A percentile compares a stretch with the other conserved stretches of the same genome.
phyloP scores from a whole-genome alignment of 2,113 vertebrate species.

The Phylloscopus trochiloides region DNA sequence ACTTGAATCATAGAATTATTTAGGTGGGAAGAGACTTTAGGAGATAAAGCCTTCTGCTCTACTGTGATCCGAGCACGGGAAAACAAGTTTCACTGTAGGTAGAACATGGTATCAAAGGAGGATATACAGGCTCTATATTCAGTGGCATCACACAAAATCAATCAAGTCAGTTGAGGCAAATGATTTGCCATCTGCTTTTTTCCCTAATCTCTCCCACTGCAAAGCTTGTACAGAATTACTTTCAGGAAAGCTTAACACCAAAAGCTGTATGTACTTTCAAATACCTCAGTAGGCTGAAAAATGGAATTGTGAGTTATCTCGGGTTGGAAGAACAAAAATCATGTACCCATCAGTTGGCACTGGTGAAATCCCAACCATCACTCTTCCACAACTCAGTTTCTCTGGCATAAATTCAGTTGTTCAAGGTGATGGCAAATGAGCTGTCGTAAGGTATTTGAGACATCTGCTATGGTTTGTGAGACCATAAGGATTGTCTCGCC shows the following conservation, averaged over 20 bases:
- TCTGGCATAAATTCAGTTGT: background rate
- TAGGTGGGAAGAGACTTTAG: background rate
- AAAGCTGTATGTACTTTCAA: background rate
- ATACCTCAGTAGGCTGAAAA: background rate
- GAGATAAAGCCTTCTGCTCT: background rate
- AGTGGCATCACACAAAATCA: background rate
- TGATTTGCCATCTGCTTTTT: background rate
- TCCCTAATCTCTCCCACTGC: background rate
- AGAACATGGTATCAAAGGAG: background rate
- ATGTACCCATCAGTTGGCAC: background rate
- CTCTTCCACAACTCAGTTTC: background rate
- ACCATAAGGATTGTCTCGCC: accelerated
- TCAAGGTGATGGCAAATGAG: background rate
- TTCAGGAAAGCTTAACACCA: background rate
- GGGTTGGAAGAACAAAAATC: background rate
- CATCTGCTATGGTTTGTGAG: background rate
- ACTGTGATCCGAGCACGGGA: background rate
- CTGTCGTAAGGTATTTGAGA: background rate
- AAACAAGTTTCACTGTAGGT: background rate
- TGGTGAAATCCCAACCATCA: background rate
- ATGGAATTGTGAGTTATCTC: background rate
- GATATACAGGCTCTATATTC: background rate
- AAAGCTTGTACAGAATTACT: background rate
- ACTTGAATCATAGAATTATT: background rate
- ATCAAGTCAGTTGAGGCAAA: background rate